phyloP scores from a whole-genome alignment of 1,140 invertebrate species.

The Venturia canescens region DNA sequence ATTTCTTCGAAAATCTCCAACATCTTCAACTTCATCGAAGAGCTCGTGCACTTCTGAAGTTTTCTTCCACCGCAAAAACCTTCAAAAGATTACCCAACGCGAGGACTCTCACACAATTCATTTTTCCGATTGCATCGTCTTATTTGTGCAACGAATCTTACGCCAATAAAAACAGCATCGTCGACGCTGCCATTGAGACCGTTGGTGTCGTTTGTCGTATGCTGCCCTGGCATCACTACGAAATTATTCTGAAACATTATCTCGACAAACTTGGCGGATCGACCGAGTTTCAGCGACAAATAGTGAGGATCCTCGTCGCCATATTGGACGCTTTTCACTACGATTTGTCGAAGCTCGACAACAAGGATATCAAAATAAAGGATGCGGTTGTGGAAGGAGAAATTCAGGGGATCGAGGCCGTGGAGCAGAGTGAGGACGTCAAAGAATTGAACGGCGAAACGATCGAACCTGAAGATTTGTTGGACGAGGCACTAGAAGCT shows the following conservation, averaged over 20 bases:
- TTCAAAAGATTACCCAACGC: conserved; percentile 79
- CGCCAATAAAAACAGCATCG: conserved; percentile 85
- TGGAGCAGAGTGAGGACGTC: conserved; percentile 34
- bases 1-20: conserved; percentile 96
- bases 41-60: conserved; percentile 86
- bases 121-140: conserved; percentile 88
- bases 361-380: background rate
- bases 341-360: conserved; percentile 83
- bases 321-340: conserved; percentile 96
- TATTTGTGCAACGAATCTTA: conserved; percentile 90
- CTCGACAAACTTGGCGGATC: conserved; percentile 84
- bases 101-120: conserved; percentile 87
- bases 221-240: conserved; percentile 92
- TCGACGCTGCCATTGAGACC: conserved; percentile 90
- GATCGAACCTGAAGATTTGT: conserved; percentile 61
- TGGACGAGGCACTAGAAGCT: conserved; percentile 65
- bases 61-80: conserved; percentile 80
- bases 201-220: conserved; percentile 85
- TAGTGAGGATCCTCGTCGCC: conserved; percentile 87
- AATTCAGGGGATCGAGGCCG: conserved; percentile 50
- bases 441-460: conserved; percentile 59
- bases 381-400: conserved; percentile 49
- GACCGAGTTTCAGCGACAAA: conserved; percentile 88
- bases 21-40: conserved; percentile 92
- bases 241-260: conserved; percentile 88